Conservation (phyloP, 2,797 vertebrate genomes). For the Macropus fuliginosus region DNA sequence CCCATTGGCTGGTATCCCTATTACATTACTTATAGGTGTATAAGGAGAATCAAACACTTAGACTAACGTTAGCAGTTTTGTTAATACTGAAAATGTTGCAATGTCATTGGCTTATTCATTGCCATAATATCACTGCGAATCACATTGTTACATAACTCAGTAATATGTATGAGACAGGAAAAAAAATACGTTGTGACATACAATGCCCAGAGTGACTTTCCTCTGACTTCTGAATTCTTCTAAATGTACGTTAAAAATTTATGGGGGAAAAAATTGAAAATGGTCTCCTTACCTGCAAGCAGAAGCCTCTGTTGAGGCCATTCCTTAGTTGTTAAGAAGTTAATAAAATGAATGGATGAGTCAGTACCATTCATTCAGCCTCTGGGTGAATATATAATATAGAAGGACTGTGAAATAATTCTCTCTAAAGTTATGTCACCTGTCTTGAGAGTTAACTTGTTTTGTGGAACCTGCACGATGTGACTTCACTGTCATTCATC, state of each 20-base stretch:
- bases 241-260: conserved; percentile 23
- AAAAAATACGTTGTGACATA: not conserved
- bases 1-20: not conserved
- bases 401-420: conserved; percentile 25
- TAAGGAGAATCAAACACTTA: conserved; percentile 54
- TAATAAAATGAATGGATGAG: not conserved
- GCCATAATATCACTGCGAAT: not conserved
- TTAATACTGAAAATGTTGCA: conserved; percentile 36
- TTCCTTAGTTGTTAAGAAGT: not conserved
- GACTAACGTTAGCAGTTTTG: conserved; percentile 3
- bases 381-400: not conserved
- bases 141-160: conserved; percentile 18
- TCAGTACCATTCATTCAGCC: not conserved
- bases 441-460: not conserved
- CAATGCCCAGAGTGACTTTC: not conserved
- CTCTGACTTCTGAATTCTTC: conserved; percentile 29
- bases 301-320: not conserved
- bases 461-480: conserved; percentile 22
- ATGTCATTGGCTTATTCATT: conserved; percentile 27
- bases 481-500: not conserved
- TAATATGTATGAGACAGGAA: not conserved
- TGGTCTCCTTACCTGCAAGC: conserved; percentile 18
- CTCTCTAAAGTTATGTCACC: not conserved
- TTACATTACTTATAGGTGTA: not conserved
- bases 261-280: conserved; percentile 25